A percentile compares a stretch with the other conserved stretches of the same genome.
Evolutionary conservation across 2,888 invertebrate genomes (phyloP).

Genomic region (Spilosoma lubricipeda): DNA sequence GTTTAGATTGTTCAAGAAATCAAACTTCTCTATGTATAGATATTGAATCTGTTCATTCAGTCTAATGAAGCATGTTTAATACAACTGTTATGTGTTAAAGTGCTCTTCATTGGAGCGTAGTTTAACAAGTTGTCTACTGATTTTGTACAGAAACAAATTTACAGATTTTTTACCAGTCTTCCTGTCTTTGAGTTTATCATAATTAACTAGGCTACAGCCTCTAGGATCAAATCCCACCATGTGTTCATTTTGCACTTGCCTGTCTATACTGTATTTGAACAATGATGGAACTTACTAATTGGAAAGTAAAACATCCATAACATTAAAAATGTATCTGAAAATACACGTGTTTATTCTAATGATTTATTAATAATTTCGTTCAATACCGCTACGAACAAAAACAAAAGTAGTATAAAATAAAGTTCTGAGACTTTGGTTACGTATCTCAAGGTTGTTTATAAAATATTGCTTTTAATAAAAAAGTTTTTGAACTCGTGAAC

Average conservation of each 20-base stretch:
- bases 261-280: too few species aligned
- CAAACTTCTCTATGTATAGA: rapidly evolving
- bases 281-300: not conserved
- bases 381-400: not conserved
- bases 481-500: not conserved
- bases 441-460: not conserved
- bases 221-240: too few species aligned
- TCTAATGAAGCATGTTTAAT: not conserved
- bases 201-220: not conserved
- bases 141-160: not conserved
- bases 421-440: not conserved
- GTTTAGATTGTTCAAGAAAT: too few species aligned
- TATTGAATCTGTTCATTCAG: not conserved
- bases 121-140: not conserved
- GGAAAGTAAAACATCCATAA: not conserved
- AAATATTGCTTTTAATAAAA: too few species aligned
- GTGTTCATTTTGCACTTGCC: too few species aligned
- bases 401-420: not conserved
- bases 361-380: not conserved
- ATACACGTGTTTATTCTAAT: not conserved
- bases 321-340: not conserved
- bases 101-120: not conserved
- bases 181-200: too few species aligned
- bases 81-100: too few species aligned
- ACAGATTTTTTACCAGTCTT: not conserved